phyloP scores from a whole-genome alignment of 2,113 vertebrate species.

The Microcebus murinus region DNA sequence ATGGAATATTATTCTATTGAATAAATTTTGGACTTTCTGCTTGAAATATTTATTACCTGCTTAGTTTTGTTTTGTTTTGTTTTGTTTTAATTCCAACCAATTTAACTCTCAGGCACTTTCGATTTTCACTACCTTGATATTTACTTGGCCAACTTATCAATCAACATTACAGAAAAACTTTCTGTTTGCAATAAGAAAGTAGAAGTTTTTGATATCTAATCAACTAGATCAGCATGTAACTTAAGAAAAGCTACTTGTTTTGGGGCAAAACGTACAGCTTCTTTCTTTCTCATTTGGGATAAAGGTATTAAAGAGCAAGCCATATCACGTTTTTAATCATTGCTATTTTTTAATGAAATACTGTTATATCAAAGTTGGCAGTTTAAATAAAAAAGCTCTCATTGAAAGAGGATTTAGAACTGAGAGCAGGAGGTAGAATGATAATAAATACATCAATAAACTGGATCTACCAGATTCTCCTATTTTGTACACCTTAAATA shows the following conservation, averaged over 20 bases:
- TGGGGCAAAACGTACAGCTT: not conserved
- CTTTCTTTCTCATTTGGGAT: not conserved
- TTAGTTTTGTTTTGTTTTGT: not conserved
- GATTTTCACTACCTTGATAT: not conserved
- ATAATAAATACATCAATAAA: not conserved
- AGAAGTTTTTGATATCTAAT: not conserved
- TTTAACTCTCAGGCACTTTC: not conserved
- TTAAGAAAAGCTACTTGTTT: not conserved
- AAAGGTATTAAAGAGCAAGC: not conserved
- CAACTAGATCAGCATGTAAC: not conserved
- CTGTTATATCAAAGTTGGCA: not conserved
- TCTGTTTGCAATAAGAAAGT: not conserved
- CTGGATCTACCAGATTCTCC: too few species aligned
- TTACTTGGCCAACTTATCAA: not conserved
- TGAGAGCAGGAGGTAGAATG: not conserved
- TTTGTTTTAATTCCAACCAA: not conserved
- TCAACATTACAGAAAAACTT: not conserved
- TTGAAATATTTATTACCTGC: not conserved
- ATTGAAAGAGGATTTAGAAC: not conserved
- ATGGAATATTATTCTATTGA: constrained; percentile 38
- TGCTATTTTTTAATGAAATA: not conserved
- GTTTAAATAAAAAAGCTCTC: not conserved
- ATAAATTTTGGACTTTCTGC: not conserved
- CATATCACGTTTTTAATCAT: not conserved
- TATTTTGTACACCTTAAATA: not conserved